phyloP scores from a whole-genome alignment of 1,140 invertebrate species.

The Lasioglossum baleicum region DNA sequence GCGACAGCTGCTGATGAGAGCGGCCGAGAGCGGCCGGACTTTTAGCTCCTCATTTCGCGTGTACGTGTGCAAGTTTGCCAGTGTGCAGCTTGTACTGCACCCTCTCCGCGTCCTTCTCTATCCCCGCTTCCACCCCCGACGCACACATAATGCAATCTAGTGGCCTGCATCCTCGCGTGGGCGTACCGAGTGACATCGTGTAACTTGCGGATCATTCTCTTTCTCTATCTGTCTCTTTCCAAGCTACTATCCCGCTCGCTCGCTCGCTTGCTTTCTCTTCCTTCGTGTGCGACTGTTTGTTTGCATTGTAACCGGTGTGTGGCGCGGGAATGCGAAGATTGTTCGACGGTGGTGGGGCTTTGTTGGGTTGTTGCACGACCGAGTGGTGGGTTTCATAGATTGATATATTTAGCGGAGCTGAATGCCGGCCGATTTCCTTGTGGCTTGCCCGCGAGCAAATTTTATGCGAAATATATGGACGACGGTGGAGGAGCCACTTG shows the following conservation, averaged over 20 bases:
- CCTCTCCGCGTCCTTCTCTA: background rate
- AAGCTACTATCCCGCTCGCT: too few relatives aligned
- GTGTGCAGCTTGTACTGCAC: background rate
- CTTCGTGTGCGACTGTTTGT: background rate
- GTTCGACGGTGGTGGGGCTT: background rate
- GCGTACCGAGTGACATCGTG: background rate
- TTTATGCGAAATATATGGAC: too few relatives aligned
- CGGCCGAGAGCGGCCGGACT: slow-evolving; percentile 41
- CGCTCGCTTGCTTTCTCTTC: too few relatives aligned
- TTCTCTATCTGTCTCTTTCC: background rate
- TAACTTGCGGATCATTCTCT: background rate
- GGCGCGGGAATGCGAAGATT: background rate
- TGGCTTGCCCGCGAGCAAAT: too few relatives aligned
- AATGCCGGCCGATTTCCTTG: too few relatives aligned
- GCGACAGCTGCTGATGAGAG: slow-evolving; percentile 57
- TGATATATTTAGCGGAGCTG: background rate
- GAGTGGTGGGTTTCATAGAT: background rate
- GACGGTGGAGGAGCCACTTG: too few relatives aligned
- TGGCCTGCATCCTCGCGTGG: slow-evolving; percentile 12
- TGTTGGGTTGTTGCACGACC: background rate
- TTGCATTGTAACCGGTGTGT: background rate
- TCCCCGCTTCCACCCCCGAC: background rate
- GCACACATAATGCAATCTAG: slow-evolving; percentile 23
- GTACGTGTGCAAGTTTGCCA: background rate
- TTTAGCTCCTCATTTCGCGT: slow-evolving; percentile 48